phyloP scores from a whole-genome alignment of 1,140 invertebrate species.

The Drosophila nigromelanica region DNA sequence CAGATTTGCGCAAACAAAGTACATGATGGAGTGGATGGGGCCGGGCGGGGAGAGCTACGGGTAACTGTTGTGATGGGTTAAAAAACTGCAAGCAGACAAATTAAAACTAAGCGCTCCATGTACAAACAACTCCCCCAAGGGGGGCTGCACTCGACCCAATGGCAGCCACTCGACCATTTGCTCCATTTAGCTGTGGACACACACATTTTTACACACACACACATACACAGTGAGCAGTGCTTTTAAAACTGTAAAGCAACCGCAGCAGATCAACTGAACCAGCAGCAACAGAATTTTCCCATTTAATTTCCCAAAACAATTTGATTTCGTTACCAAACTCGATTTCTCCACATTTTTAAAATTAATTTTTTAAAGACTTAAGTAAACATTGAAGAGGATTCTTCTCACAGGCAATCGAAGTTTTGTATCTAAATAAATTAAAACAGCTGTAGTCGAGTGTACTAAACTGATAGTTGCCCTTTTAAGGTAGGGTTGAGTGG shows the following conservation, averaged over 20 bases:
- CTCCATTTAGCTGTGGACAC: slow-evolving; percentile 68
- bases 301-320: slow-evolving; percentile 40
- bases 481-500: background rate
- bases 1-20: slow-evolving; percentile 70
- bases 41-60: background rate
- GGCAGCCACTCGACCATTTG: slow-evolving; percentile 78
- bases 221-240: slow-evolving; percentile 26
- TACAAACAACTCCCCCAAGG: slow-evolving; percentile 61
- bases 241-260: slow-evolving; percentile 63
- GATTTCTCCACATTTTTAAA: slow-evolving; percentile 17
- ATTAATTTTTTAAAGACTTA: background rate
- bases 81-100: slow-evolving; percentile 71
- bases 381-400: background rate
- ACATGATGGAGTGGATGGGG: slow-evolving; percentile 18
- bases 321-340: slow-evolving; percentile 22
- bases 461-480: background rate
- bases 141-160: slow-evolving; percentile 66
- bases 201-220: slow-evolving; percentile 28
- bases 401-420: no score
- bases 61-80: slow-evolving; percentile 9
- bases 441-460: no score
- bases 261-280: slow-evolving; percentile 30
- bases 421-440: no score
- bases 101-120: slow-evolving; percentile 78
- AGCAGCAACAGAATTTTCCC: slow-evolving; percentile 29